Evolutionary conservation across 92 coral and sea anemone species (phyloP), one percentile per base, ranked within the genome.

Genomic region (Plumapathes pennacea): DNA sequence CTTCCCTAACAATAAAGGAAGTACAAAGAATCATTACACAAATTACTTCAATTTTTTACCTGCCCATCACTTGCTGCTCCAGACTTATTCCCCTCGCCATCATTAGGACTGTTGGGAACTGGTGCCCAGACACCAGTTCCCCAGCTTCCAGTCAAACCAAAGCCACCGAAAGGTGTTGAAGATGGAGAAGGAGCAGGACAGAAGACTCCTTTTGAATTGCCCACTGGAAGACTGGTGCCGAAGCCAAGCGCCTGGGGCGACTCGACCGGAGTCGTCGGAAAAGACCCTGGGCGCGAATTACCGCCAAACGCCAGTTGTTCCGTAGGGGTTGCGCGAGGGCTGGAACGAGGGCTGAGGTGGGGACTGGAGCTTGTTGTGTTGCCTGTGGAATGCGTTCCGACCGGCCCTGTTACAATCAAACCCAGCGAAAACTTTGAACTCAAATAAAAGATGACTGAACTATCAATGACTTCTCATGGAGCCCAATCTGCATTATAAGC

Each of bases 111-210:
- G 2, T 54, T 53, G 18, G 83, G 59, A 50, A 78, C 84, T 72
- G 96, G 96, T 10, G 92, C 90, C 96, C 96, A 87, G 25, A 87
- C 96, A 12, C 86, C 96, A 14, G 96, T 77, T 4, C 86, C 86
- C 96, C 96, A 87, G 20, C 90, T 74, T 26, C 90, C 90, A 50
- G 76, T 67, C 58, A 83, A 50, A 50, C 96, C 96, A 76, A 87
- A 71, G 40, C 96, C 96, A 62, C 90, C 96, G 58, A 84, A 86
- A 2, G 96, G 85, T 36, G 82, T 84, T 56, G 80, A 77, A 42
- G 85, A 62, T n/a, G 95, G 66, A 38, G 89, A 59, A 27, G 51
- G 23, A 46, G 62, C 78, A 57, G 72, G 78, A 15, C 74, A 50
- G 14, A 60, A 70, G 22, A 77, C 72, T 9, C 79, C 61, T n/a